Conservation (phyloP, 1,140 invertebrate species). For the Zaprionus nigranus region DNA sequence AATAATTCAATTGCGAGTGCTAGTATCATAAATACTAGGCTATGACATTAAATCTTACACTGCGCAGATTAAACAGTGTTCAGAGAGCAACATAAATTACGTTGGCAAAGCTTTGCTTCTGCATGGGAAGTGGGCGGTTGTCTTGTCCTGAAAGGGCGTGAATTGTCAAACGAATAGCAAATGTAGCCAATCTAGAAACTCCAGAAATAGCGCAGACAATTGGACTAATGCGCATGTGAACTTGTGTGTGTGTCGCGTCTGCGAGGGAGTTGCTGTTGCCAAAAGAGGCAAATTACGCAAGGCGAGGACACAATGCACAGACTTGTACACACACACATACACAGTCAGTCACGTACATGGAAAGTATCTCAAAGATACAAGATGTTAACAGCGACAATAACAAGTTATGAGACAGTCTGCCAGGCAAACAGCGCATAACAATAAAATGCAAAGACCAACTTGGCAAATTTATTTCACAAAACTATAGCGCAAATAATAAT, state of each 20-base stretch:
- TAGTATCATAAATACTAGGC: slow-evolving; percentile 34
- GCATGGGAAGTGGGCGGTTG: slow-evolving; percentile 1
- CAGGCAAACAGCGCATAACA: slow-evolving; percentile 58
- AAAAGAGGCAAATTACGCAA: slow-evolving; percentile 68
- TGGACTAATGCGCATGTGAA: slow-evolving; percentile 33
- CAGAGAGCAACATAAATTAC: slow-evolving; percentile 68
- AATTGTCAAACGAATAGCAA: slow-evolving; percentile 13
- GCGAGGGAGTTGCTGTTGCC: slow-evolving; percentile 31
- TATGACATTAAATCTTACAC: slow-evolving; percentile 66
- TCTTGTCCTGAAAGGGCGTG: slow-evolving; percentile 17
- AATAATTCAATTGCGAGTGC: slow-evolving; percentile 53
- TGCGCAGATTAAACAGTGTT: slow-evolving; percentile 63
- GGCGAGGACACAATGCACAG: slow-evolving; percentile 12
- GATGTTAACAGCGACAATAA: slow-evolving; percentile 80
- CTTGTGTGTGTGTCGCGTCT: slow-evolving; percentile 9
- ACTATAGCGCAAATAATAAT: slow-evolving; percentile 76
- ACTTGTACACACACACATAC: background rate
- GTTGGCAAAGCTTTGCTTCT: slow-evolving; percentile 11
- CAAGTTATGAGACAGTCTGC: slow-evolving; percentile 66
- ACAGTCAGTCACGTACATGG: slow-evolving; percentile 12
- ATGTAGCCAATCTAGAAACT: slow-evolving; percentile 29
- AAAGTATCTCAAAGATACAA: slow-evolving; percentile 74
- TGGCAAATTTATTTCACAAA: slow-evolving; percentile 73
- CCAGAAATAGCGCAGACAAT: slow-evolving; percentile 41
- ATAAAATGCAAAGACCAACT: slow-evolving; percentile 72